These are phyloP conservation scores for Parnassius mnemosyne DNA, from an alignment of 2,888 invertebrate genomes.

Conservation along the genomic window DNA sequence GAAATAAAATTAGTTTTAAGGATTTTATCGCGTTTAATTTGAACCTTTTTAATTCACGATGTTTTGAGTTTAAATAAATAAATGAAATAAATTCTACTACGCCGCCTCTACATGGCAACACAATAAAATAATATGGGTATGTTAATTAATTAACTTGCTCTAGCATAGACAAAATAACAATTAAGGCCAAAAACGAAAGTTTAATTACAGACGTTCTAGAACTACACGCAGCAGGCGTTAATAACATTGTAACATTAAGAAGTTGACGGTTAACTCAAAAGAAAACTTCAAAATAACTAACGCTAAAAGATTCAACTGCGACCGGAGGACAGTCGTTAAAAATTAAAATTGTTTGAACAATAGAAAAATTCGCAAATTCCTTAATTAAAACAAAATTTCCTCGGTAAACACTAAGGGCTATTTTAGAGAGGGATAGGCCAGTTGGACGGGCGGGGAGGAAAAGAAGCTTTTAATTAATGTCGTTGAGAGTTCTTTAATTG, in stretches of 20 bases:
- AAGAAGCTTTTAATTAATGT: constrained; percentile 72
- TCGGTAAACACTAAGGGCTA: constrained; percentile 54
- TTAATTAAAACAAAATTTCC: constrained; percentile 68
- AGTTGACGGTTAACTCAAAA: constrained; percentile 16
- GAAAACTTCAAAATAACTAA: constrained; percentile 18
- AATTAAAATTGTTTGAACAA: constrained; percentile 35
- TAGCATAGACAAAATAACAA: not conserved
- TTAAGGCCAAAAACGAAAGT: constrained; percentile 2
- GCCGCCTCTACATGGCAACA: not conserved
- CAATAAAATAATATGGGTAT: not conserved
- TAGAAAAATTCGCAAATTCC: constrained; percentile 50
- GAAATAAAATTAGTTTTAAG: too few species aligned
- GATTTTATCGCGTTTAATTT: too few species aligned
- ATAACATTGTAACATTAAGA: constrained; percentile 16
- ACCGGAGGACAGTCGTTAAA: constrained; percentile 35
- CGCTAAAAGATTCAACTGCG: constrained; percentile 3
- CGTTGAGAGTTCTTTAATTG: constrained; percentile 70
- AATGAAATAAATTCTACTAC: too few species aligned
- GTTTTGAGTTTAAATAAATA: too few species aligned
- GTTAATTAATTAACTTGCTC: constrained; percentile 12
- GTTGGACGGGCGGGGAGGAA: constrained; percentile 30
- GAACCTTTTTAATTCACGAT: too few species aligned
- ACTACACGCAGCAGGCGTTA: constrained; percentile 4
- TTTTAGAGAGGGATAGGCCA: constrained; percentile 51
- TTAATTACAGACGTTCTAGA: constrained; percentile 17